These are phyloP conservation scores for Lamellibrachia columna DNA, from an alignment of 2,888 invertebrate species.

Conservation along the genomic window DNA sequence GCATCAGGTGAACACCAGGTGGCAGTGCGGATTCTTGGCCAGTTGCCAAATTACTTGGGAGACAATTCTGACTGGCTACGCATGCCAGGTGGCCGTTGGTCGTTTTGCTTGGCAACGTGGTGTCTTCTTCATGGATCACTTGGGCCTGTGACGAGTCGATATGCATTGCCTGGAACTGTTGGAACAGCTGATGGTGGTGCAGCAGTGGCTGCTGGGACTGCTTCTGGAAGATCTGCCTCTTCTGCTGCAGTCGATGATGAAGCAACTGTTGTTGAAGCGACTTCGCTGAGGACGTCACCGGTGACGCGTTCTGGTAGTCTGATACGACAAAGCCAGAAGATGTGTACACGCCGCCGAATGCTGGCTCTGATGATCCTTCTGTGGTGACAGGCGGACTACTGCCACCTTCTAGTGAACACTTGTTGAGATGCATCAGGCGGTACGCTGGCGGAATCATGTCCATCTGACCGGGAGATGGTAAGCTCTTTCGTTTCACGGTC, in stretches of 20 bases:
- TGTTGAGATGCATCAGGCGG: neutral
- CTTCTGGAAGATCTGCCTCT: conserved; percentile 83
- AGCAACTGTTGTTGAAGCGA: conserved; percentile 79
- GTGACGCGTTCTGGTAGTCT: neutral
- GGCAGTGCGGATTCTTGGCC: neutral
- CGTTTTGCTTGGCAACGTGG: neutral
- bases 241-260: conserved; percentile 86
- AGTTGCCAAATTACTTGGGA: neutral
- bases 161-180: conserved; percentile 37
- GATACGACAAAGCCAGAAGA: conserved; percentile 32
- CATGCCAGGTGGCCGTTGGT: neutral
- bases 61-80: neutral
- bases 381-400: neutral
- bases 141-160: conserved; percentile 24
- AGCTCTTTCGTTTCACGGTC: conserved; percentile 31
- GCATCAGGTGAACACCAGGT: neutral
- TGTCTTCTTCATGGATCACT: neutral
- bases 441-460: conserved; percentile 56
- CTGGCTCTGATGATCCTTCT: neutral
- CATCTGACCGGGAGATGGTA: conserved; percentile 51
- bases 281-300: conserved; percentile 30
- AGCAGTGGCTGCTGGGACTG: conserved; percentile 70
- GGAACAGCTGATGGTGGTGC: conserved; percentile 24
- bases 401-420: conserved; percentile 35
- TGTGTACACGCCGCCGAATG: conserved; percentile 6